These are phyloP conservation scores for Eurosta solidaginis DNA, from an alignment of 1,140 invertebrate genomes.

Conservation along the genomic window DNA sequence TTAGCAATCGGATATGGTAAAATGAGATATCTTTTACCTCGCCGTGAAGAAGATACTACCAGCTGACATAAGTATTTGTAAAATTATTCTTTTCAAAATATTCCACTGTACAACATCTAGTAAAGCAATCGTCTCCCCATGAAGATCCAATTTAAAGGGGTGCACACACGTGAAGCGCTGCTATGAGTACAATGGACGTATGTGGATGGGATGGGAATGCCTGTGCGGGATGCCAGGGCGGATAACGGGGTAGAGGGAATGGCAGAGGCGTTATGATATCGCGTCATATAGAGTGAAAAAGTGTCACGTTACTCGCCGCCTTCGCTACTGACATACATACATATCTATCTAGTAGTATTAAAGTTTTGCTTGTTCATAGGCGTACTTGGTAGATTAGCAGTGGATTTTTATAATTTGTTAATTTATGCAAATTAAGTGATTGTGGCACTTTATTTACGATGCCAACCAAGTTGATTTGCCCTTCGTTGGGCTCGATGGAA, in stretches of 20 bases:
- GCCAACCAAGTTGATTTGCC: no score
- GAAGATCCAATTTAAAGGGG: neutral
- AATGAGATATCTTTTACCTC: no score
- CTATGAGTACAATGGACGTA: neutral
- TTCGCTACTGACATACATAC: neutral
- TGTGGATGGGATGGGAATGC: neutral
- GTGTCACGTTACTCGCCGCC: neutral
- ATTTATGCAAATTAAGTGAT: conserved; percentile 29
- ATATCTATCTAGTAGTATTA: neutral
- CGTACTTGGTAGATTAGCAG: neutral
- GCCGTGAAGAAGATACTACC: no score
- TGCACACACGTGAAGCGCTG: neutral
- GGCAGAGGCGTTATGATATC: neutral
- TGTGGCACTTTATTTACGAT: conserved; percentile 13
- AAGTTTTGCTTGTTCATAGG: neutral
- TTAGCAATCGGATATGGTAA: no score
- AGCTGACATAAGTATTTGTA: no score
- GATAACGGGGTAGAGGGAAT: neutral
- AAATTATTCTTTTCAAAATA: no score
- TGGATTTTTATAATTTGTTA: conserved; percentile 18
- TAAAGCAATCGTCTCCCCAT: conserved; percentile 7
- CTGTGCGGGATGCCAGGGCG: neutral
- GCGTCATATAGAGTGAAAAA: neutral
- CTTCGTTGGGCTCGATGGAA: neutral
- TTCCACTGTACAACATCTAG: no score